Percentiles rank a stretch among this genome's conserved stretches.
phyloP scores from a whole-genome alignment of 2,797 vertebrate genomes.

The Zenarchopterus dispar region DNA sequence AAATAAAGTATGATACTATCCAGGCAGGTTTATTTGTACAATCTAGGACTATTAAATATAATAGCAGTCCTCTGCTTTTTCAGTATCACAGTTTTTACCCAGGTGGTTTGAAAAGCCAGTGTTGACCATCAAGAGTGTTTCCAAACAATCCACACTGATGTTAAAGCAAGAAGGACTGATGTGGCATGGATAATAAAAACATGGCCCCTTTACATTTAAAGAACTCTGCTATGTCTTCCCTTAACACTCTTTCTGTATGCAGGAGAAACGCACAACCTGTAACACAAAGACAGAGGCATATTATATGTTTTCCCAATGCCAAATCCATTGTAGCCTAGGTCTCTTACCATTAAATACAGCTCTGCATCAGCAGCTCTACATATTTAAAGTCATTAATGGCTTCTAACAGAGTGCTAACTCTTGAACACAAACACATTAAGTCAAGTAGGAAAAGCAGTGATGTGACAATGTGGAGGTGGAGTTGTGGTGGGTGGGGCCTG shows the following conservation, averaged over 20 bases:
- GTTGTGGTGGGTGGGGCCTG: slow-evolving; percentile 5
- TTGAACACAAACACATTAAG: slow-evolving; percentile 43
- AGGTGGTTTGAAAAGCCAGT: too few species aligned
- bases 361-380: slow-evolving; percentile 63
- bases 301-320: slow-evolving; percentile 61
- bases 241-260: slow-evolving; percentile 44
- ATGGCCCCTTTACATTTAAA: slow-evolving; percentile 39
- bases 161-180: slow-evolving; percentile 15
- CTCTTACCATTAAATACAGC: slow-evolving; percentile 70
- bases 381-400: slow-evolving; percentile 73
- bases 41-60: not conserved
- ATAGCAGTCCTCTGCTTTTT: slow-evolving; percentile 1
- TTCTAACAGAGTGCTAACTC: slow-evolving; percentile 51
- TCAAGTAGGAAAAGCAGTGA: slow-evolving; percentile 39
- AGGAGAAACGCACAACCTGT: slow-evolving; percentile 22
- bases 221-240: slow-evolving; percentile 52
- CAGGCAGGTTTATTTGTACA: too few species aligned
- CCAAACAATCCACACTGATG: slow-evolving; percentile 1
- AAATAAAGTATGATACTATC: too few species aligned
- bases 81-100: not conserved
- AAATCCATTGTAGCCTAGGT: slow-evolving; percentile 67
- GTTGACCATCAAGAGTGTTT: too few species aligned
- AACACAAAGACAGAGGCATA: slow-evolving; percentile 46
- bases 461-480: not conserved
- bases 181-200: slow-evolving; percentile 49